Conservation (phyloP, 2,113 vertebrate genomes). For the Otus sunia region DNA sequence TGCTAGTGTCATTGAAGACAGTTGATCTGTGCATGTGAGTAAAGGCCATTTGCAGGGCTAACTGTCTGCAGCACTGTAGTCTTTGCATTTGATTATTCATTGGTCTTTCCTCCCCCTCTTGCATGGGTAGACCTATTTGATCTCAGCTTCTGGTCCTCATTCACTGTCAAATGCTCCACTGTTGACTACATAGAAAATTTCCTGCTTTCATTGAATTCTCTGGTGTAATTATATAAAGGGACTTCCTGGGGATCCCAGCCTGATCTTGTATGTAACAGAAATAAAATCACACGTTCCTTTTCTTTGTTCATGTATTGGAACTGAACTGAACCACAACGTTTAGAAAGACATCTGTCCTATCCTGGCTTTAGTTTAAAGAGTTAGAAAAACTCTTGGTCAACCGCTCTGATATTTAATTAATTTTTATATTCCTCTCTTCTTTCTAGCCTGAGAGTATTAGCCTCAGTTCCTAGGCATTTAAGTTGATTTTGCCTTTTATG, state of each 20-base stretch:
- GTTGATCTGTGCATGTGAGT: background rate
- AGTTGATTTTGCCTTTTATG: background rate
- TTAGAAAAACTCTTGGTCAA: background rate
- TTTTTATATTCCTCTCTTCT: background rate
- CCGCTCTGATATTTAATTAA: background rate
- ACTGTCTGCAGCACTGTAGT: background rate
- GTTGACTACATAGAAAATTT: background rate
- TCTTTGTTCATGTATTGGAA: background rate
- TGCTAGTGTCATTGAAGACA: background rate
- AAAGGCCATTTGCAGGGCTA: background rate
- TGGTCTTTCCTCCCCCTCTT: background rate
- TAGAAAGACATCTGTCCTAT: background rate
- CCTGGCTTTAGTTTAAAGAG: background rate
- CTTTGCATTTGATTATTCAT: background rate
- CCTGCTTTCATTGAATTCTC: background rate
- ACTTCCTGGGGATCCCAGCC: background rate
- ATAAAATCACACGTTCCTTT: background rate
- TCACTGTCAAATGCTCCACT: background rate
- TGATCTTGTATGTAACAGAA: background rate
- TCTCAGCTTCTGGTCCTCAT: background rate
- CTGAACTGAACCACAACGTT: background rate
- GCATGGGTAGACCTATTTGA: background rate
- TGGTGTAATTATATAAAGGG: background rate
- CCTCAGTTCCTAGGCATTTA: background rate
- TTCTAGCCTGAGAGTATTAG: background rate